Evolutionary conservation across 2,888 invertebrate genomes (phyloP).

Genomic region (Hedya salicella): DNA sequence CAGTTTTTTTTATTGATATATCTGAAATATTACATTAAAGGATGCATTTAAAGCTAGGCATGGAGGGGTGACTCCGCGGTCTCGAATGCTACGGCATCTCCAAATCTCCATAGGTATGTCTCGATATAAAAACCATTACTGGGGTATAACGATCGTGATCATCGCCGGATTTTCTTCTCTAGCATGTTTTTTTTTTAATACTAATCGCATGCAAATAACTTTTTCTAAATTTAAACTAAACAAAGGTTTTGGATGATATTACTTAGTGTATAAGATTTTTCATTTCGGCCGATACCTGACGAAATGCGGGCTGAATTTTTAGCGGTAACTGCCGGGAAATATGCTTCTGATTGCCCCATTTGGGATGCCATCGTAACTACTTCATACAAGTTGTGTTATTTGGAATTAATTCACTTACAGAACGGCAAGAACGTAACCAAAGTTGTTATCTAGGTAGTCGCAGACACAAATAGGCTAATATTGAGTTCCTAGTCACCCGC

Average conservation of each 20-base stretch:
- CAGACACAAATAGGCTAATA: slow-evolving; percentile 17
- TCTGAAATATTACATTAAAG: slow-evolving; percentile 28
- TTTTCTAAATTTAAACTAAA: slow-evolving; percentile 9
- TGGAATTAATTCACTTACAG: background rate
- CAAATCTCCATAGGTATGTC: slow-evolving; percentile 32
- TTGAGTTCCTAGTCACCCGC: slow-evolving; percentile 9
- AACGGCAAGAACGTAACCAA: slow-evolving; percentile 17
- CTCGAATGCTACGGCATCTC: slow-evolving; percentile 12
- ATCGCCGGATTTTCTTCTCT: slow-evolving; percentile 71
- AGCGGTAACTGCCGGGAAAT: background rate
- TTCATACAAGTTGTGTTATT: background rate
- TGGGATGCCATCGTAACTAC: background rate
- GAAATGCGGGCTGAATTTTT: background rate
- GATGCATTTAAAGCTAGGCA: slow-evolving; percentile 38
- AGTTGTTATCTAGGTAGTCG: slow-evolving; percentile 24
- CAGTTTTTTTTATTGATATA: slow-evolving; percentile 10
- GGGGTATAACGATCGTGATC: slow-evolving; percentile 71
- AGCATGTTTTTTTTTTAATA: slow-evolving; percentile 61
- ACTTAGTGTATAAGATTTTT: background rate
- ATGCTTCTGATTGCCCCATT: background rate
- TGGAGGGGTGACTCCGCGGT: slow-evolving; percentile 32
- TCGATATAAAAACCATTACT: slow-evolving; percentile 23
- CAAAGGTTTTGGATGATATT: background rate
- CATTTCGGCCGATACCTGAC: background rate
- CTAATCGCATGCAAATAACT: slow-evolving; percentile 62